Evolutionary conservation across 2,113 vertebrate genomes (phyloP), one percentile per base, ranked within the genome.

Genomic region (Gymnobelideus leadbeateri): DNA sequence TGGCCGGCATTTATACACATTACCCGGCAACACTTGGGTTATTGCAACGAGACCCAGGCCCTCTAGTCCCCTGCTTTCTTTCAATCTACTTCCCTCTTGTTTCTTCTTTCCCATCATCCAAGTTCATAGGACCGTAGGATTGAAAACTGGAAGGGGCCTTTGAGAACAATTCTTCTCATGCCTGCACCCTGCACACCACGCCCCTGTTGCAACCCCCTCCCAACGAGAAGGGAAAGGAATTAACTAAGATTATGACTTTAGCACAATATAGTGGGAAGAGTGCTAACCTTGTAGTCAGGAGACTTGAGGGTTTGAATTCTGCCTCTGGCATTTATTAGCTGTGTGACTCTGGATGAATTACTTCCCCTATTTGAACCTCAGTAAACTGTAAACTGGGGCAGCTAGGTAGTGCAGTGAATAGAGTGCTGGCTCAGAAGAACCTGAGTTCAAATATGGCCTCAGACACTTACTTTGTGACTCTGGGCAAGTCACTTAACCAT

Each of bases 1-100:
- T 97, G 84, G 91, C 96, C 96, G 50, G 90, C 97, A 96, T 97
- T 96, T 93, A 92, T 97, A 98, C 96, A 37, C 90, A 57, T 98
- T 94, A 95, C 96, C 96, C 93, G 31, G 96, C 97, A 95, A 97
- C 91, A 93, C 95, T 98, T 96, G 37, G 95, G 95, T 91, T 94
- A 91, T 6, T 3, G 2, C 2, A 0, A 46, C 46, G 0, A 55
- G 5, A 14, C 68, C 0, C 0, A 10, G 37, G 37, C 54, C n/a
- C 0, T 14, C 2, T 37, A 2, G 53, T 1, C 84, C 23, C 43
- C 93, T 26, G 10, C 2, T 90, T 16, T 1, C 12, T 1, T 90
- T 68, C 89, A 16, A 6, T 84, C 37, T 8, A 25, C 61, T 55
- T 16, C 26, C 37, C 0, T 0, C 10, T 37, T 16, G 1, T 3